A percentile compares a stretch with the other conserved stretches of the same genome.
Evolutionary conservation across 2,888 invertebrate genomes (phyloP).

Genomic region (Cristatella mucedo): DNA sequence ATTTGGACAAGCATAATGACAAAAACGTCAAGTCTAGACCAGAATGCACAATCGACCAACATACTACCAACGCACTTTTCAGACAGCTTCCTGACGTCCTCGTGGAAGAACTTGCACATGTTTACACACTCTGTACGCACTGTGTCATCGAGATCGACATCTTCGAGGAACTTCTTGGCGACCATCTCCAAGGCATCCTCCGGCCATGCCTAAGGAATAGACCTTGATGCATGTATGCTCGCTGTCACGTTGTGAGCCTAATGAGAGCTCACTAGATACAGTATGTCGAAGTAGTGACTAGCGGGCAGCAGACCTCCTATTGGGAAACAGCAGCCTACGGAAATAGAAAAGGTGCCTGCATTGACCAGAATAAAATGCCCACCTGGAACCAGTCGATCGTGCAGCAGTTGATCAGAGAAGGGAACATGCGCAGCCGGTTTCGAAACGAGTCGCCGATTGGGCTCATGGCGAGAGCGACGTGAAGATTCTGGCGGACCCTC

Average conservation of each 20-base stretch:
- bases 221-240: neutral
- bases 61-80: slow-evolving; percentile 28
- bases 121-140: slow-evolving; percentile 17
- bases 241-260: neutral
- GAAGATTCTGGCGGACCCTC: slow-evolving; percentile 35
- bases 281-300: too few species aligned
- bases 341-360: too few species aligned
- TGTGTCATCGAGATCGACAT: slow-evolving; percentile 27
- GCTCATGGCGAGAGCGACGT: slow-evolving; percentile 38
- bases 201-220: slow-evolving; percentile 41
- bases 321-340: too few species aligned
- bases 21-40: too few species aligned
- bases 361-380: too few species aligned
- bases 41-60: too few species aligned
- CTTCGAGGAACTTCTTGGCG: slow-evolving; percentile 39
- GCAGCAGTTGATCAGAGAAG: slow-evolving; percentile 40
- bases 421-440: slow-evolving; percentile 38
- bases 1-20: too few species aligned
- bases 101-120: slow-evolving; percentile 39
- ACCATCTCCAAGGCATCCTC: slow-evolving; percentile 40
- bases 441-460: slow-evolving; percentile 40
- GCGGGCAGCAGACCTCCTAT: too few species aligned
- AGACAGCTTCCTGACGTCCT: slow-evolving; percentile 31
- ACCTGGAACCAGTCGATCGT: slow-evolving; percentile 42
- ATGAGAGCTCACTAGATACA: too few species aligned